Percentiles rank a stretch among this genome's conserved stretches.
Conservation (phyloP, 2,797 vertebrate genomes). For the Sarcoramphus papa region DNA sequence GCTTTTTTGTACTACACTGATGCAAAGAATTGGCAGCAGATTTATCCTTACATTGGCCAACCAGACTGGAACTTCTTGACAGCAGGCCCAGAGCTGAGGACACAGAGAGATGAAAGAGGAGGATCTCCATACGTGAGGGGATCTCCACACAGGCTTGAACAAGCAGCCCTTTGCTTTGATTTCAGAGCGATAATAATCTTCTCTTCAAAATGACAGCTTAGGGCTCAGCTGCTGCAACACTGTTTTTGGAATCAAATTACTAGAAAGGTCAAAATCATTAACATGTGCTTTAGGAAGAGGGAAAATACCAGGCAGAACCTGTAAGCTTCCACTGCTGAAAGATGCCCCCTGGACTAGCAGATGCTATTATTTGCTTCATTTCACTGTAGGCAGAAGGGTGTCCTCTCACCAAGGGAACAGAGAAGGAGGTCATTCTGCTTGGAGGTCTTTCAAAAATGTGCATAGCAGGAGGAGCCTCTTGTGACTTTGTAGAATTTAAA, state of each 20-base stretch:
- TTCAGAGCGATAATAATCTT: background rate
- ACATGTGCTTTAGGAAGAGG: slow-evolving; percentile 13
- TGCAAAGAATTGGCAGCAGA: background rate
- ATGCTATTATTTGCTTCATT: slow-evolving; percentile 23
- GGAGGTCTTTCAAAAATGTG: background rate
- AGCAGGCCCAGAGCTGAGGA: background rate
- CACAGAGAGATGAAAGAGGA: background rate
- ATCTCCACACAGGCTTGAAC: slow-evolving; percentile 1
- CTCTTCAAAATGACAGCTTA: slow-evolving; percentile 25
- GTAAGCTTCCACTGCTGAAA: background rate
- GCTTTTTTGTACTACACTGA: background rate
- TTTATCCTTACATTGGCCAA: background rate
- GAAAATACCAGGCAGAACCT: slow-evolving; percentile 43
- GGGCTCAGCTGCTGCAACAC: slow-evolving; percentile 7
- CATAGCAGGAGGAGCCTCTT: background rate
- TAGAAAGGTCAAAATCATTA: slow-evolving; percentile 60
- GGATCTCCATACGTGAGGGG: background rate
- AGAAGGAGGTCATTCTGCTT: slow-evolving; percentile 29
- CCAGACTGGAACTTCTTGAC: background rate
- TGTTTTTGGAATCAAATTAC: slow-evolving; percentile 63
- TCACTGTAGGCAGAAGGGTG: background rate
- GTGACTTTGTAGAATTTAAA: slow-evolving; percentile 5
- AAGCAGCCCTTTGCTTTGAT: slow-evolving; percentile 17
- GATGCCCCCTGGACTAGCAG: slow-evolving; percentile 4
- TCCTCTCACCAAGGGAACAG: slow-evolving; percentile 10